Evolutionary conservation across 35 echinoderm and acorn worm genomes (phyloP).

Genomic region (Nesometra sesokonis): DNA sequence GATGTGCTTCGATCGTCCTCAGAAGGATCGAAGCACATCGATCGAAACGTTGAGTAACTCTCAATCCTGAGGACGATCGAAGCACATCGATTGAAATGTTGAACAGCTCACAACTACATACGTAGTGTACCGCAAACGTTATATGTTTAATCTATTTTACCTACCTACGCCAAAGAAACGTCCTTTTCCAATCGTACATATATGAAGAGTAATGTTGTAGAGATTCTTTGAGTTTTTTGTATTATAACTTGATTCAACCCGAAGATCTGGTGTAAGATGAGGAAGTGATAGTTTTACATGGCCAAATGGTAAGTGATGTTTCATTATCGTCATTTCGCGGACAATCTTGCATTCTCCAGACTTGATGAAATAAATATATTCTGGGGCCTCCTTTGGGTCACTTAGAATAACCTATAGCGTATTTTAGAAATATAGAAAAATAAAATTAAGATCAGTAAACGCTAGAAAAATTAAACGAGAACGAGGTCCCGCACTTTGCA

Average conservation of each 20-base stretch:
- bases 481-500: no score
- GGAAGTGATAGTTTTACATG: constrained; percentile 45
- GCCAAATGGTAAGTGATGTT: constrained; percentile 34
- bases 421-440: no score
- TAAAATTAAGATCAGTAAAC: no score
- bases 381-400: constrained; percentile 33
- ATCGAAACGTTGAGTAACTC: no score
- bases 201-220: constrained; percentile 41
- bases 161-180: constrained; percentile 85
- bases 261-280: constrained; percentile 19
- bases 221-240: constrained; percentile 33
- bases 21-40: no score
- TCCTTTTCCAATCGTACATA: constrained; percentile 64
- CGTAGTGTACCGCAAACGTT: no score
- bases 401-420: constrained; percentile 81
- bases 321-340: constrained; percentile 47
- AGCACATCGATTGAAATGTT: no score
- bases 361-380: constrained; percentile 85
- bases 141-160: background rate
- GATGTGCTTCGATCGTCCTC: no score
- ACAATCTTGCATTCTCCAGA: constrained; percentile 74
- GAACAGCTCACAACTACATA: no score
- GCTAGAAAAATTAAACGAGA: no score
- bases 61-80: no score
- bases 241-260: constrained; percentile 25